Evolutionary conservation across 2,113 vertebrate species (phyloP).

Genomic region (Protomyctophum bolini): DNA sequence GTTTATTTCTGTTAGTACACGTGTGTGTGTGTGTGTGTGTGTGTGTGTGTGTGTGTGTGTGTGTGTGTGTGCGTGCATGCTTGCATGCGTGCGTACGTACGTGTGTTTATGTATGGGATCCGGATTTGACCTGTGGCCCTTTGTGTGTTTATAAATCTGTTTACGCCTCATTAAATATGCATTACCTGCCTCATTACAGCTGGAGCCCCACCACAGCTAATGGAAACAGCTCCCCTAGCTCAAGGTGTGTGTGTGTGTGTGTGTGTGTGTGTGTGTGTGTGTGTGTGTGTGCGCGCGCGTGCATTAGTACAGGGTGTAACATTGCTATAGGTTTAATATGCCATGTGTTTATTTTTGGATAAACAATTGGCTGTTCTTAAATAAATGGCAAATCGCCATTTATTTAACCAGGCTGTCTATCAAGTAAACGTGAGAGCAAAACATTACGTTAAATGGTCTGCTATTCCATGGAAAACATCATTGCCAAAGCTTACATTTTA

Average conservation of each 20-base stretch:
- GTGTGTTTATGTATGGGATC: constrained; percentile 12
- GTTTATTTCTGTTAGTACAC: too few relatives aligned
- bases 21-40: not conserved
- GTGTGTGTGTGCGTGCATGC: not conserved
- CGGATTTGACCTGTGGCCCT: constrained; percentile 38
- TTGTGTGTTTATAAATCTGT: constrained; percentile 69
- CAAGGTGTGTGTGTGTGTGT: constrained; percentile 49
- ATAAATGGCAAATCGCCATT: not conserved
- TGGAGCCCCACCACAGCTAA: constrained; percentile 67
- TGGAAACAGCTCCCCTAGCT: constrained; percentile 59
- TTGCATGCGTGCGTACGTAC: constrained; percentile 17
- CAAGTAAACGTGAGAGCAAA: not conserved
- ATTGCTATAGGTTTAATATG: too few relatives aligned
- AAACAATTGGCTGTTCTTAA: not conserved
- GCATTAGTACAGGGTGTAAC: constrained; percentile 6
- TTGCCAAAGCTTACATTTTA: not conserved
- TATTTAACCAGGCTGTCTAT: not conserved
- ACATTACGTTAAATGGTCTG: not conserved
- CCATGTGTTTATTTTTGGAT: not conserved
- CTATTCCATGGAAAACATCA: not conserved
- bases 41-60: not conserved
- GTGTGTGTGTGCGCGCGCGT: not conserved
- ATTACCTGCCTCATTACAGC: constrained; percentile 80
- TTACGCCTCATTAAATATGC: constrained; percentile 80
- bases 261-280: constrained; percentile 32